Percentiles rank a stretch among this genome's conserved stretches.
Evolutionary conservation across 1,140 invertebrate species (phyloP).

Genomic region (Parasteatoda tepidariorum): DNA sequence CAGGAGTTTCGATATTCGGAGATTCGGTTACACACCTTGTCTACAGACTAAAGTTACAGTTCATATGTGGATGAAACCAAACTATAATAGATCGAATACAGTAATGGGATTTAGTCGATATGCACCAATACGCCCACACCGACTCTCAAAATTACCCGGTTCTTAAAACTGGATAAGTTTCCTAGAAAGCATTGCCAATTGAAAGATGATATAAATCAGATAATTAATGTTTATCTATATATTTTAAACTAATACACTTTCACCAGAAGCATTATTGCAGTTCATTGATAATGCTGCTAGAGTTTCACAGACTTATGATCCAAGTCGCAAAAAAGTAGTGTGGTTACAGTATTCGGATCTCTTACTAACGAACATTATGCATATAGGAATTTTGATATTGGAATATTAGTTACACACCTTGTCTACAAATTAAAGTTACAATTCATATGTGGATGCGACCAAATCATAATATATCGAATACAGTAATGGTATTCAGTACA

Average conservation of each 20-base stretch:
- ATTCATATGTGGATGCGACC: constrained; percentile 8
- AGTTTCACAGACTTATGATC: constrained; percentile 13
- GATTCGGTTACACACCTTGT: constrained; percentile 37
- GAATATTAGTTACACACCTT: constrained; percentile 26
- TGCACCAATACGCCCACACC: no score
- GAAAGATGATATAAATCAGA: no score
- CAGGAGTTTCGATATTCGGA: neutral
- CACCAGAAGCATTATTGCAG: constrained; percentile 16
- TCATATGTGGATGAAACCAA: constrained; percentile 5
- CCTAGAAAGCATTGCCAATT: no score
- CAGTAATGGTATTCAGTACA: no score
- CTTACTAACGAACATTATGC: neutral
- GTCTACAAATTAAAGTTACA: constrained; percentile 23
- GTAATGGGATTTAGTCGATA: no score
- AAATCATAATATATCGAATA: neutral
- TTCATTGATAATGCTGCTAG: constrained; percentile 42
- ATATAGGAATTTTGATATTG: neutral
- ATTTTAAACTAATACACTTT: constrained; percentile 1
- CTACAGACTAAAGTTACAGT: constrained; percentile 27
- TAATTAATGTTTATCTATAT: no score
- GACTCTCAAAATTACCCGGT: no score
- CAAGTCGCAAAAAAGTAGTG: neutral
- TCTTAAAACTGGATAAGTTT: no score
- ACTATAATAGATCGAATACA: neutral
- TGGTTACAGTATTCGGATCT: constrained; percentile 21